Evolutionary conservation across 2,797 vertebrate genomes (phyloP), one percentile per base, ranked within the genome.

Genomic region (Merluccius polli): DNA sequence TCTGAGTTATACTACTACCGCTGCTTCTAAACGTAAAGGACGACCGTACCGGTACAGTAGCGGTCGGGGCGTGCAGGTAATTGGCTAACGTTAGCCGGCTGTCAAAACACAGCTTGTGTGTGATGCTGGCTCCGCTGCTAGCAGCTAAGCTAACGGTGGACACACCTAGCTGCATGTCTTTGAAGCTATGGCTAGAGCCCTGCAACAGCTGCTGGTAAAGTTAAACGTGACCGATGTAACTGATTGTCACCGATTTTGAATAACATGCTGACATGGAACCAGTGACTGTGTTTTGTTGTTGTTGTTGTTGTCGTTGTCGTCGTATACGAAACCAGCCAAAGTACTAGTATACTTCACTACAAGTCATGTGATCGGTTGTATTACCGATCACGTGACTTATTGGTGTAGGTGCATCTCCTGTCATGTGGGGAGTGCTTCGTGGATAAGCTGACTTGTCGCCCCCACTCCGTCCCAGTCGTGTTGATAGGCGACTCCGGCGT

Each of bases 401-500:
- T 24, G 59, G 4, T 65, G 8, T 27, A 27, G 59, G 59, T 65
- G 36, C 5, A 12, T 38, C 36, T 1, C 10, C 0, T 27, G 1
- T 65, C 59, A 3, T 65, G n/a, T 65, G 4, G n/a, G n/a, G 11
- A 65, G 59, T 24, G 24, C n/a, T 24, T 65, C 7, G 44, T 48
- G 63, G 16, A 11, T 41, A 69, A 48, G 36, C 32, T 41, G n/a
- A 65, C n/a, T 65, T n/a, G n/a, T n/a, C n/a, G 31, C 63, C 31
- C 70, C 27, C 7, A 0, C 33, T 83, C n/a, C 79, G 71, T 79
- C 72, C 0, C 84, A 98, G 97, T 99, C 90, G 97, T 99, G 44
- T 94, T 99, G 71, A 99, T 99, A 32, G 98, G 97, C 73, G 97
- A 99, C 91, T 99, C 98, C 3, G 98, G 98, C 38, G 97, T 99